Evolutionary conservation across 2,888 invertebrate species (phyloP).

Genomic region (Plusia festucae): DNA sequence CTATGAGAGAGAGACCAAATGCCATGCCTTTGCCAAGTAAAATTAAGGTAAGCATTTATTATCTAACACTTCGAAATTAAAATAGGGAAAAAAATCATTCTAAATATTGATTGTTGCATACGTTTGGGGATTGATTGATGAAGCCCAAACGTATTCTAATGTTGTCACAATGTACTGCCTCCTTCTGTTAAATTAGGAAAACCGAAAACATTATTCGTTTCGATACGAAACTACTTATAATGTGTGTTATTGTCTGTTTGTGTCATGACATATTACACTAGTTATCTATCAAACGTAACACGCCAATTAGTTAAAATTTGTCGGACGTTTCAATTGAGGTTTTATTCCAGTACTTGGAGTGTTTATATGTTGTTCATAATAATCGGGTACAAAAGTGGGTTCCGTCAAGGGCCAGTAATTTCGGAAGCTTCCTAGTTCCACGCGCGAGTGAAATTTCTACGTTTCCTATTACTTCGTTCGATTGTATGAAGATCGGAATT

Average conservation of each 20-base stretch:
- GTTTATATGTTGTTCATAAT: conserved; percentile 25
- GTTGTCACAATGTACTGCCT: too few relatives aligned
- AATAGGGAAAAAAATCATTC: too few relatives aligned
- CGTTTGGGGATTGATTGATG: too few relatives aligned
- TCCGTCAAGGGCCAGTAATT: conserved; percentile 69
- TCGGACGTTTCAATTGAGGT: conserved; percentile 18
- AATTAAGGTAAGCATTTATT: too few relatives aligned
- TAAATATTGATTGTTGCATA: too few relatives aligned
- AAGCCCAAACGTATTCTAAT: too few relatives aligned
- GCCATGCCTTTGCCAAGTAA: too few relatives aligned
- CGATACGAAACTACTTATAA: not conserved
- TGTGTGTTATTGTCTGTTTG: conserved; percentile 13
- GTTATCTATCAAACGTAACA: conserved; percentile 16
- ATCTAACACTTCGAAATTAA: too few relatives aligned
- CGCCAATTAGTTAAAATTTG: conserved; percentile 21
- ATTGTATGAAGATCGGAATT: conserved; percentile 6
- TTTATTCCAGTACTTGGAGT: conserved; percentile 15
- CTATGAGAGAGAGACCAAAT: too few relatives aligned
- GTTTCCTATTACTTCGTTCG: conserved; percentile 47
- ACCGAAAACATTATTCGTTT: not conserved
- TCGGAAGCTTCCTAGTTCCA: conserved; percentile 65
- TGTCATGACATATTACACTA: too few relatives aligned
- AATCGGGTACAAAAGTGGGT: conserved; percentile 42
- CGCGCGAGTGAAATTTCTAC: conserved; percentile 60
- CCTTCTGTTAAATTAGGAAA: not conserved